Percentiles rank a stretch among this genome's conserved stretches.
Evolutionary conservation across 2,113 vertebrate species (phyloP).

Genomic region (Perognathus longimembris): DNA sequence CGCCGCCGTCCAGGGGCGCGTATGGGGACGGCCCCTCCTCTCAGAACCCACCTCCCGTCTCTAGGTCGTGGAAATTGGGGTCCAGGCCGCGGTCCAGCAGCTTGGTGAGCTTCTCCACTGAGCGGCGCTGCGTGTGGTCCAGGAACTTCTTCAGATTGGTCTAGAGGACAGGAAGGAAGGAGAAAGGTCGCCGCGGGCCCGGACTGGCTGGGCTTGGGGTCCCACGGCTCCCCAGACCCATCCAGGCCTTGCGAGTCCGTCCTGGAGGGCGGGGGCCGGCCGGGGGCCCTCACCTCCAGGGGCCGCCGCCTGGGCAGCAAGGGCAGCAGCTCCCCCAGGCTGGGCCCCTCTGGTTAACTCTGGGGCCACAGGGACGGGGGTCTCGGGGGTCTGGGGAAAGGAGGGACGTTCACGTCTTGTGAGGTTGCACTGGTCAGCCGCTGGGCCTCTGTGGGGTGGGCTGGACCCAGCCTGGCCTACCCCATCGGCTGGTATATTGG

Average conservation of each 20-base stretch:
- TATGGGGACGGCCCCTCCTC: fast-evolving
- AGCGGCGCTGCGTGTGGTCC: constrained; percentile 93
- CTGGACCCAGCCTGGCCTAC: background rate
- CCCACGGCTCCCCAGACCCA: background rate
- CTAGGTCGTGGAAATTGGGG: constrained; percentile 96
- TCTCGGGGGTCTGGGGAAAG: background rate
- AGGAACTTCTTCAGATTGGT: constrained; percentile 95
- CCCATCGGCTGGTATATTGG: fast-evolving
- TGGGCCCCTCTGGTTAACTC: background rate
- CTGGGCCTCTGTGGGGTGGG: fast-evolving
- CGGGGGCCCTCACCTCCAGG: background rate
- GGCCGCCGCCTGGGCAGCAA: no score
- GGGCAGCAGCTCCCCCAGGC: fast-evolving
- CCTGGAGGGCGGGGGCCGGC: background rate
- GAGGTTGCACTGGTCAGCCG: fast-evolving
- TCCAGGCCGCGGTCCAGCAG: constrained; percentile 96
- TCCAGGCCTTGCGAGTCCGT: background rate
- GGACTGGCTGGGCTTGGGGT: fast-evolving
- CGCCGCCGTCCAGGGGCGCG: no score
- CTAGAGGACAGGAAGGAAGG: constrained; percentile 77
- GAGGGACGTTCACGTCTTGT: fast-evolving
- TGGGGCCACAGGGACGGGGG: fast-evolving
- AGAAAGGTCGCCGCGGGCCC: background rate
- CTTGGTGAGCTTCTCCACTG: constrained; percentile 93
- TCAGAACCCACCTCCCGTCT: constrained; percentile 91